These are phyloP conservation scores for Orchestia grillus DNA, from an alignment of 1,140 invertebrate genomes.

Conservation along the genomic window DNA sequence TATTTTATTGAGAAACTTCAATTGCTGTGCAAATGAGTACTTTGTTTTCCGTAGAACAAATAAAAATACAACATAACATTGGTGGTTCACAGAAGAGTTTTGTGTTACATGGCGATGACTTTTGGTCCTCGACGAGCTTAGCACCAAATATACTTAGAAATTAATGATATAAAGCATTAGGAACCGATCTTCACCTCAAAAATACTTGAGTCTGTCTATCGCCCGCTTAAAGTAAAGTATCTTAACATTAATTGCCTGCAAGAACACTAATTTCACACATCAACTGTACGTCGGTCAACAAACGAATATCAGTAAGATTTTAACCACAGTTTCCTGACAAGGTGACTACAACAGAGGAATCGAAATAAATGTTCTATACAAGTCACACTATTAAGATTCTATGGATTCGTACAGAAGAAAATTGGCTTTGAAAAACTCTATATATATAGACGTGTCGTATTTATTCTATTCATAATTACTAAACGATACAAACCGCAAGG, in stretches of 20 bases:
- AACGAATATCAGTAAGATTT: background rate
- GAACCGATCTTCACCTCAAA: background rate
- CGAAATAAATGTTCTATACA: background rate
- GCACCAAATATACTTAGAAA: background rate
- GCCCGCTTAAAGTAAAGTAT: background rate
- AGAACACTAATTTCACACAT: background rate
- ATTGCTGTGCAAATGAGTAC: background rate
- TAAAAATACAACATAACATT: conserved; percentile 11
- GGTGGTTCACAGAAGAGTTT: background rate
- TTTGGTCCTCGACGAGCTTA: background rate
- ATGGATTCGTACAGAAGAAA: background rate
- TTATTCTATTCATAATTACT: background rate
- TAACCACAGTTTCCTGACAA: background rate
- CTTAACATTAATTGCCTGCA: background rate
- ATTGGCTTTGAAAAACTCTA: background rate
- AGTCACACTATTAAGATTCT: background rate
- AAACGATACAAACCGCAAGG: background rate
- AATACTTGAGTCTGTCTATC: background rate
- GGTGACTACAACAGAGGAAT: background rate
- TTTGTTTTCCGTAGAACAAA: background rate
- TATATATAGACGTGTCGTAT: background rate
- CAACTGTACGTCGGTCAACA: background rate
- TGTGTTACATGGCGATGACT: background rate
- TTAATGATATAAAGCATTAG: background rate
- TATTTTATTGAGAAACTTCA: conserved; percentile 32